phyloP scores from a whole-genome alignment of 1,140 invertebrate genomes.

The Listronotus oregonensis region DNA sequence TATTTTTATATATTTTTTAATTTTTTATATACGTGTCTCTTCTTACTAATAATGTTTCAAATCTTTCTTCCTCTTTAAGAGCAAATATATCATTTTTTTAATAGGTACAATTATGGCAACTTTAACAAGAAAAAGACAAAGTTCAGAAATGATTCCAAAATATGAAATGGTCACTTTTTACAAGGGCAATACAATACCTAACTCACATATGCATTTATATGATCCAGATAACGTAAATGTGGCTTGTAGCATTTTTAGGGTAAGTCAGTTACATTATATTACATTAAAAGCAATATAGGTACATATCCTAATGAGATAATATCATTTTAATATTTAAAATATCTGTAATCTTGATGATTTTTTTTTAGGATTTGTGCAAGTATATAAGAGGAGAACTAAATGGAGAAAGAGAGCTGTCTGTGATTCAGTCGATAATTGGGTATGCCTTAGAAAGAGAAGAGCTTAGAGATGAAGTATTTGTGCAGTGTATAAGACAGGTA shows the following conservation, averaged over 20 bases:
- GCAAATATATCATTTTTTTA: no score
- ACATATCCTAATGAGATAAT: no score
- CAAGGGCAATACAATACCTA: slow-evolving; percentile 86
- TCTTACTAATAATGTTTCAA: no score
- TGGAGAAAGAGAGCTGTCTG: slow-evolving; percentile 76
- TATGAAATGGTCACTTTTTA: slow-evolving; percentile 92
- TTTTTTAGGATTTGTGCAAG: slow-evolving; percentile 79
- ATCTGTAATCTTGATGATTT: slow-evolving; percentile 6
- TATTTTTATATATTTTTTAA: background rate
- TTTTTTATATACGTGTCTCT: background rate
- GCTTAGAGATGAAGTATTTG: slow-evolving; percentile 85
- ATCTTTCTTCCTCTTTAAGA: no score
- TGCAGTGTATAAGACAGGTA: slow-evolving; percentile 82
- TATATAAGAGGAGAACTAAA: slow-evolving; percentile 86
- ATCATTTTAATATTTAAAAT: background rate
- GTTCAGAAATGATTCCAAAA: slow-evolving; percentile 80
- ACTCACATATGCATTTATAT: slow-evolving; percentile 93
- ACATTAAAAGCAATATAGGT: no score
- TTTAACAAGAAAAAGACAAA: slow-evolving; percentile 79
- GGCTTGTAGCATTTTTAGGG: slow-evolving; percentile 89
- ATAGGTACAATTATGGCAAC: slow-evolving; percentile 83
- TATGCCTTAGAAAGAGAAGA: slow-evolving; percentile 88
- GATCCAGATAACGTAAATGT: slow-evolving; percentile 92
- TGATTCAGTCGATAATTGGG: slow-evolving; percentile 84
- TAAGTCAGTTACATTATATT: slow-evolving; percentile 56